A percentile compares a stretch with the other conserved stretches of the same genome.
Conservation (phyloP, 2,888 invertebrate species). For the Eledona agricola region DNA sequence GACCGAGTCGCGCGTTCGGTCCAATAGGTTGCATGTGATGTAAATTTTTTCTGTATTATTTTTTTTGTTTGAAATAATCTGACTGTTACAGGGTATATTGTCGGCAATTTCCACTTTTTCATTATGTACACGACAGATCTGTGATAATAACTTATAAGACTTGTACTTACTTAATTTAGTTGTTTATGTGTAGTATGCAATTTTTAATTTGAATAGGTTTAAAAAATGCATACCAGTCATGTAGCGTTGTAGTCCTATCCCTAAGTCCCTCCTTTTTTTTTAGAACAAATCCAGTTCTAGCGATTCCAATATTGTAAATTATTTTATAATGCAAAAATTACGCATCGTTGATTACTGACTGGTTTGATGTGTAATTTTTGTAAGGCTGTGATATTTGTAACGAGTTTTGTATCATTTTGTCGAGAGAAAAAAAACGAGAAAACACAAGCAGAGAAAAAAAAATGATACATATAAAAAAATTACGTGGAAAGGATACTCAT, state of each 20-base stretch:
- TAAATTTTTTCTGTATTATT: constrained; percentile 21
- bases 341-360: constrained; percentile 6
- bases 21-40: constrained; percentile 25
- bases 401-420: constrained; percentile 32
- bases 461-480: constrained; percentile 36
- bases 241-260: constrained; percentile 34
- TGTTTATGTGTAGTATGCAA: constrained; percentile 36
- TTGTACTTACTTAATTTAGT: constrained; percentile 33
- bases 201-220: constrained; percentile 31
- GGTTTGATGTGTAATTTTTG: constrained; percentile 32
- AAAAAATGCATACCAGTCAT: constrained; percentile 35
- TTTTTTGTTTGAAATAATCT: constrained; percentile 16
- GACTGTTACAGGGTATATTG: constrained; percentile 24
- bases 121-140: constrained; percentile 15
- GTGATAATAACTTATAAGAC: constrained; percentile 28
- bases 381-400: constrained; percentile 25
- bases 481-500: constrained; percentile 44
- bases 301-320: constrained; percentile 25
- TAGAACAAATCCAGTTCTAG: constrained; percentile 7
- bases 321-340: constrained; percentile 38
- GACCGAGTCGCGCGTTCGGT: constrained; percentile 10
- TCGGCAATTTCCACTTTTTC: constrained; percentile 13
- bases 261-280: constrained; percentile 16
- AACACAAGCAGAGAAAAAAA: constrained; percentile 19
- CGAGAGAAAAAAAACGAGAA: constrained; percentile 17